Evolutionary conservation across 2,797 vertebrate species (phyloP).

Genomic region (Cryptoprocta ferox): DNA sequence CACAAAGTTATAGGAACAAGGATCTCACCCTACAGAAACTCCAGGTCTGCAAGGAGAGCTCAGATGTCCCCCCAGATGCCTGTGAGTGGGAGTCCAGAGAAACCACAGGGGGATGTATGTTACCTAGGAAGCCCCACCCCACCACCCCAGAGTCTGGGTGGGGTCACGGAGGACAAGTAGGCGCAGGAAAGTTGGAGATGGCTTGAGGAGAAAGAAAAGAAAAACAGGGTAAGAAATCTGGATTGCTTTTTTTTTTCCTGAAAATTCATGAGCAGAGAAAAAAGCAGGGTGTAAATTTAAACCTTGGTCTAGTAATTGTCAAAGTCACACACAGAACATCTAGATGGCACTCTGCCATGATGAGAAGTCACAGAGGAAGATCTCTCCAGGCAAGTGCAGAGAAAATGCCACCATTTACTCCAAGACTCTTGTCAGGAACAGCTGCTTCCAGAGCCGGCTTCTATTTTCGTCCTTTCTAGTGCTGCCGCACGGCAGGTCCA

Average conservation of each 20-base stretch:
- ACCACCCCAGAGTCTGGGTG: neutral
- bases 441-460: neutral
- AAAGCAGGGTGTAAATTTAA: neutral
- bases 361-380: rapidly evolving
- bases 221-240: neutral
- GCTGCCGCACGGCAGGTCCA: neutral
- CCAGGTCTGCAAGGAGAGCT: no score
- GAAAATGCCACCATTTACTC: neutral
- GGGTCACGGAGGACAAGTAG: neutral
- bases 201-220: neutral
- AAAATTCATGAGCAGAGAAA: neutral
- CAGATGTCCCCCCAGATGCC: no score
- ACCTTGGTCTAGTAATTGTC: neutral
- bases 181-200: rapidly evolving
- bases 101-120: neutral
- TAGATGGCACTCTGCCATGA: rapidly evolving
- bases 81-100: neutral
- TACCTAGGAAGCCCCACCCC: neutral
- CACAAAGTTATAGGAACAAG: rapidly evolving
- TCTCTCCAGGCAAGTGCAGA: neutral
- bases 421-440: neutral
- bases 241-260: neutral
- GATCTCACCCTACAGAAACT: neutral
- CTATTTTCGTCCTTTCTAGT: neutral
- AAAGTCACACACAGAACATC: rapidly evolving